A percentile compares a stretch with the other conserved stretches of the same genome.
Conservation (phyloP, 2,888 invertebrate genomes). For the Cybosia mesomella region DNA sequence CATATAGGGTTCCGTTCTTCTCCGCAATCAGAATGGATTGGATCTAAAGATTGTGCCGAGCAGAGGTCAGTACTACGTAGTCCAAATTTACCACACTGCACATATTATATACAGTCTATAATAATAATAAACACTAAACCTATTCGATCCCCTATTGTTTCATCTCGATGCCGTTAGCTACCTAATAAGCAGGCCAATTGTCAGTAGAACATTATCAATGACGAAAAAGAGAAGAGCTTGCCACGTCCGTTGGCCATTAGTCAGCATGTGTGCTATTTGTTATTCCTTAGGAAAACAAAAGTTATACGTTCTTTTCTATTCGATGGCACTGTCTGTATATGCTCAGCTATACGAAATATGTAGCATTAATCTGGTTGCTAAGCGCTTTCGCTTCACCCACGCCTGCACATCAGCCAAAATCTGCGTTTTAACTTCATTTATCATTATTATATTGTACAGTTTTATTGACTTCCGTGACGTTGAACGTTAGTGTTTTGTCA, state of each 20-base stretch:
- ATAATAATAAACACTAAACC: too few species aligned
- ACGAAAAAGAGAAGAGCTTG: background rate
- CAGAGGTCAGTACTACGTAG: too few species aligned
- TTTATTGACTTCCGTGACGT: slow-evolving; percentile 49
- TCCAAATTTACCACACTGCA: too few species aligned
- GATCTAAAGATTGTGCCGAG: background rate
- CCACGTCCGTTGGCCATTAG: background rate
- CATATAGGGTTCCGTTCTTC: background rate
- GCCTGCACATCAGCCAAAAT: slow-evolving; percentile 64
- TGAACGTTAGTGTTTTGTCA: slow-evolving; percentile 20
- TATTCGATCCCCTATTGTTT: background rate
- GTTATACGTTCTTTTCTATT: slow-evolving; percentile 61
- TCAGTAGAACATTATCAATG: background rate
- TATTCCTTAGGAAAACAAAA: slow-evolving; percentile 34
- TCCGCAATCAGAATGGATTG: background rate
- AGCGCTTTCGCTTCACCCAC: slow-evolving; percentile 71
- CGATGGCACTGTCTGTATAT: slow-evolving; percentile 57
- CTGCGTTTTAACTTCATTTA: slow-evolving; percentile 56
- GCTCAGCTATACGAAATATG: slow-evolving; percentile 60
- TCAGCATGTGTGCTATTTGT: slow-evolving; percentile 7
- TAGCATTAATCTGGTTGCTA: slow-evolving; percentile 70
- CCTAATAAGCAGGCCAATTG: background rate
- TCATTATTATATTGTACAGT: slow-evolving; percentile 47
- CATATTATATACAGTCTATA: too few species aligned
- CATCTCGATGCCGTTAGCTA: background rate